Conservation (phyloP, 1,140 invertebrate genomes). For the Asbolus verrucosus region DNA sequence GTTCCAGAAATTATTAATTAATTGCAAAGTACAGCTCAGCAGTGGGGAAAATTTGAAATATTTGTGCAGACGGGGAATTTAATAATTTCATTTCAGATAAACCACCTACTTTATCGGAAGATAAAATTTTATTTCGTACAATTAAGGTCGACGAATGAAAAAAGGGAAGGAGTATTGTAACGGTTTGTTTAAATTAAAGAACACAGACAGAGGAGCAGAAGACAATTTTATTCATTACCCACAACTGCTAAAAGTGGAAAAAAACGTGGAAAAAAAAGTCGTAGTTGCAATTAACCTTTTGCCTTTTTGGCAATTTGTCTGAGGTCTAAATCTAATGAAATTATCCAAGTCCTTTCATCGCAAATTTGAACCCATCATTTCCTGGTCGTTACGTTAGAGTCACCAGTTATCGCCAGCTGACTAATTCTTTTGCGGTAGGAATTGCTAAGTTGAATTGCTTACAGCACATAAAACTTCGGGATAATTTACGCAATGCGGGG, state of each 20-base stretch:
- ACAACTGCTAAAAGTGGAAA: not conserved
- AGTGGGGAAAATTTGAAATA: not conserved
- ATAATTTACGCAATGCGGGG: slow-evolving; percentile 31
- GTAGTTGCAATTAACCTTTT: slow-evolving; percentile 22
- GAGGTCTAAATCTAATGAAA: slow-evolving; percentile 40
- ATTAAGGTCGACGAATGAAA: not conserved
- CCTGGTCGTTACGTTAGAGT: slow-evolving; percentile 25
- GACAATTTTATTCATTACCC: slow-evolving; percentile 1
- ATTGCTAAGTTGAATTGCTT: slow-evolving; percentile 37
- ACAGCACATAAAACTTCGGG: slow-evolving; percentile 38
- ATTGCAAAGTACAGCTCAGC: not conserved
- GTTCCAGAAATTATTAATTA: slow-evolving; percentile 30
- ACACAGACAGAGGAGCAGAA: not conserved
- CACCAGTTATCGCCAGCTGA: slow-evolving; percentile 44
- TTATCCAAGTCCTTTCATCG: slow-evolving; percentile 41
- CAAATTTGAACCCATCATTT: slow-evolving; percentile 44
- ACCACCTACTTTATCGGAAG: not conserved
- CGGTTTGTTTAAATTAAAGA: not conserved
- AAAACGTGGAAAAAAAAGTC: slow-evolving; percentile 7
- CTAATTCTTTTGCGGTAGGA: slow-evolving; percentile 40
- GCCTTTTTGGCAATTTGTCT: slow-evolving; percentile 21
- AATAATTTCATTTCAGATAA: not conserved
- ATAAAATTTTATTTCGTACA: not conserved
- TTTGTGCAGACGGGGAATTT: not conserved
- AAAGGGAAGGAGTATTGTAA: not conserved